Percentiles rank a stretch among this genome's conserved stretches.
Conservation (phyloP, 2,888 invertebrate genomes). For the Trissolcus brochymenae region DNA sequence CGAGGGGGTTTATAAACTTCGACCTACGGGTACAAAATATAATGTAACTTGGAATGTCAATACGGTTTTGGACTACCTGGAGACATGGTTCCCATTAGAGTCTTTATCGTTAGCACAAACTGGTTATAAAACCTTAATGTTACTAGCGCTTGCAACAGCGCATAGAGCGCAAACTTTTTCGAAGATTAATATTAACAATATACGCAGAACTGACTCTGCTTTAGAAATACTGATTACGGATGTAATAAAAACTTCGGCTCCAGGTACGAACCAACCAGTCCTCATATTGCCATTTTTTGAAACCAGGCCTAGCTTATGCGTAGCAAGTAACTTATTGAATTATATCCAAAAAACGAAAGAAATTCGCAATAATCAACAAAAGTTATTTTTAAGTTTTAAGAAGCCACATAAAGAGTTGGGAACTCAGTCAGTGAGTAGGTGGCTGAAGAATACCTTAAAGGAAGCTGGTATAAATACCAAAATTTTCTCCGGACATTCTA, state of each 20-base stretch:
- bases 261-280: constrained; percentile 29
- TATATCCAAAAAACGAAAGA: constrained; percentile 5
- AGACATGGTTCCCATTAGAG: constrained; percentile 11
- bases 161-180: constrained; percentile 37
- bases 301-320: constrained; percentile 18
- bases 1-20: too few relatives aligned
- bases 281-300: constrained; percentile 31
- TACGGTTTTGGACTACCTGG: constrained; percentile 26
- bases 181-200: constrained; percentile 23
- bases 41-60: too few relatives aligned
- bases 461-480: not conserved
- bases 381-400: not conserved
- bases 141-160: constrained; percentile 17
- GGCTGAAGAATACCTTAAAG: not conserved
- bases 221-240: constrained; percentile 37
- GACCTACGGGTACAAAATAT: constrained; percentile 1
- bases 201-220: constrained; percentile 13
- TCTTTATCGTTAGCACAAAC: constrained; percentile 8
- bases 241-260: constrained; percentile 39
- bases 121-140: constrained; percentile 11
- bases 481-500: not conserved
- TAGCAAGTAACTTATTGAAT: constrained; percentile 24
- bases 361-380: not conserved
- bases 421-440: not conserved
- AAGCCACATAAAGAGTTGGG: not conserved